Evolutionary conservation across 2,113 vertebrate genomes (phyloP).

Genomic region (Nanorana parkeri): DNA sequence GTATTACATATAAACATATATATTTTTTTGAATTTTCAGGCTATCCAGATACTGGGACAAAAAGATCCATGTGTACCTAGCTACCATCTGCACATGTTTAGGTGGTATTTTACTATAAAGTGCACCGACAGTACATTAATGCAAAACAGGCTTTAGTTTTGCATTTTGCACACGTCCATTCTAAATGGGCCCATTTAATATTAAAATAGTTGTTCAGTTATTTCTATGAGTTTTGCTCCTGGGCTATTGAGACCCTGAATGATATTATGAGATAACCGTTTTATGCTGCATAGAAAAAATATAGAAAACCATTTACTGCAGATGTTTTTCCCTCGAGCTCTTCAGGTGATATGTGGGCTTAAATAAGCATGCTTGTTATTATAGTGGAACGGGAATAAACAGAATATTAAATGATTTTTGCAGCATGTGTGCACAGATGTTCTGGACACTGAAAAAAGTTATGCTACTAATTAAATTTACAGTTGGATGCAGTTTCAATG

Average conservation of each 20-base stretch:
- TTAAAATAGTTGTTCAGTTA: background rate
- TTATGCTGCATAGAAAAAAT: background rate
- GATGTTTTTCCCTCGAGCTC: background rate
- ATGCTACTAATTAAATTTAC: constrained; percentile 49
- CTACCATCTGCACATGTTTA: background rate
- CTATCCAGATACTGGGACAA: too few species aligned
- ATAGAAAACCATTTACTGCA: constrained; percentile 3
- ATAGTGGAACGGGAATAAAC: constrained; percentile 1
- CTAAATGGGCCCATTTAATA: background rate
- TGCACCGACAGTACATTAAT: background rate
- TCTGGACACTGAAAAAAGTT: constrained; percentile 44
- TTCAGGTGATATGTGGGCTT: constrained; percentile 44
- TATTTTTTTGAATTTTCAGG: too few species aligned
- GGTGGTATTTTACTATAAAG: too few species aligned
- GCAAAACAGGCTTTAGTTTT: background rate
- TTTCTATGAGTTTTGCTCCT: background rate
- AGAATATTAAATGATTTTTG: constrained; percentile 26
- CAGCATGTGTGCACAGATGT: constrained; percentile 50
- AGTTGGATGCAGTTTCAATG: constrained; percentile 48
- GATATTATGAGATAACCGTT: background rate
- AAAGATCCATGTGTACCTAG: background rate
- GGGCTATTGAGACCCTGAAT: constrained; percentile 7
- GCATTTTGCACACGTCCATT: background rate
- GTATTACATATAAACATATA: too few species aligned
- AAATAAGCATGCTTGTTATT: constrained; percentile 24